Percentiles rank a stretch among this genome's conserved stretches.
Evolutionary conservation across 1,140 invertebrate genomes (phyloP).

Genomic region (Diprion similis): DNA sequence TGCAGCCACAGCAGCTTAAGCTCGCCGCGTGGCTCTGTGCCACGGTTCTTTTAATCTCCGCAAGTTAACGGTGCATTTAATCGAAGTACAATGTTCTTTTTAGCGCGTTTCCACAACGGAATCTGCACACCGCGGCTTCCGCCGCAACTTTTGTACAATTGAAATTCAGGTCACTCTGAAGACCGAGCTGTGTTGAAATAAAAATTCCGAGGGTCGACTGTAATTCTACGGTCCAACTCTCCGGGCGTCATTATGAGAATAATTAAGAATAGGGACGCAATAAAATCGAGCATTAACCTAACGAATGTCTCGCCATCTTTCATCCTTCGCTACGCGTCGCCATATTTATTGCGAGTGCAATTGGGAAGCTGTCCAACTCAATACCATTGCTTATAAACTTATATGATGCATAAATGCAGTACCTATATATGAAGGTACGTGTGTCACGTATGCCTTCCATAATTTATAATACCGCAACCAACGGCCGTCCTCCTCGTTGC

Average conservation of each 20-base stretch:
- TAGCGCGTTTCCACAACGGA: neutral
- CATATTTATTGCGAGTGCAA: slow-evolving; percentile 55
- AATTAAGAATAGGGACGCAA: slow-evolving; percentile 58
- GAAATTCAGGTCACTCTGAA: neutral
- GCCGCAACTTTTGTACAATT: neutral
- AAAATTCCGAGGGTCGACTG: neutral
- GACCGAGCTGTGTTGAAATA: neutral
- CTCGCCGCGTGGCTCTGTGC: too few species aligned
- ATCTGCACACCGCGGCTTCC: too few species aligned
- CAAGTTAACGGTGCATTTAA: slow-evolving; percentile 1
- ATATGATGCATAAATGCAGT: too few species aligned
- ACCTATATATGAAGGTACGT: too few species aligned
- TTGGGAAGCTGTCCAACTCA: slow-evolving; percentile 58
- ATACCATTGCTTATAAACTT: slow-evolving; percentile 22
- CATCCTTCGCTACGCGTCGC: slow-evolving; percentile 34
- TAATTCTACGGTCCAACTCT: slow-evolving; percentile 36
- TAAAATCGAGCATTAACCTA: slow-evolving; percentile 58
- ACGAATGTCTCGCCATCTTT: slow-evolving; percentile 51
- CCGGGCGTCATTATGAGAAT: slow-evolving; percentile 51
- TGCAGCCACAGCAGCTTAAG: neutral
- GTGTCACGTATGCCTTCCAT: neutral
- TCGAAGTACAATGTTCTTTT: neutral
- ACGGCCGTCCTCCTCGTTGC: too few species aligned
- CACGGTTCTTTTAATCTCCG: neutral
- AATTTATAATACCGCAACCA: neutral